phyloP scores from a whole-genome alignment of 2,113 vertebrate species.

The Rhizomys pruinosus region DNA sequence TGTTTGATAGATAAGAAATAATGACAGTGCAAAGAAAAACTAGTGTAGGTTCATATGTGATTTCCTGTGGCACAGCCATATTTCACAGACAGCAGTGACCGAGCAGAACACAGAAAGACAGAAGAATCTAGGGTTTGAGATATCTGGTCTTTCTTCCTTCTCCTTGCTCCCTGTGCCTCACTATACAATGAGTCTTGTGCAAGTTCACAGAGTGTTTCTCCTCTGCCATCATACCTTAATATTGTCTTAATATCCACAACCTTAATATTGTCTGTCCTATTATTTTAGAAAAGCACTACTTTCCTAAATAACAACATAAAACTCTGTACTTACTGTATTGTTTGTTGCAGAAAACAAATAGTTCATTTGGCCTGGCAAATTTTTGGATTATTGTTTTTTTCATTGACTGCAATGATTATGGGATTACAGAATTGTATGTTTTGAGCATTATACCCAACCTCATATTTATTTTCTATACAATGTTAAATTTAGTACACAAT shows the following conservation, averaged over 20 bases:
- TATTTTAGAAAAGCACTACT: neutral
- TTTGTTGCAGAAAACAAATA: neutral
- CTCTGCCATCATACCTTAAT: neutral
- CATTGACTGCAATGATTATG: neutral
- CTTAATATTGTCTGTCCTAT: neutral
- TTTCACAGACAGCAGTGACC: neutral
- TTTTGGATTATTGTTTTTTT: neutral
- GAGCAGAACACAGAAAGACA: neutral
- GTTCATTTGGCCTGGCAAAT: neutral
- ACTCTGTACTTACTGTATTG: neutral
- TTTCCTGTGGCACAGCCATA: neutral
- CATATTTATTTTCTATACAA: neutral
- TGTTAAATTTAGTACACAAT: neutral
- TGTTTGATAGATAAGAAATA: constrained; percentile 41
- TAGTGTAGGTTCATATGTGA: neutral
- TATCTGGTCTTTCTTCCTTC: too few relatives aligned
- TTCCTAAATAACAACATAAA: neutral
- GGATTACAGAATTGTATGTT: neutral
- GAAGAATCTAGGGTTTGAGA: fast-evolving
- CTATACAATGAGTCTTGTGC: neutral
- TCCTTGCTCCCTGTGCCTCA: neutral
- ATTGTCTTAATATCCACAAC: too few relatives aligned
- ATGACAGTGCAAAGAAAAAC: neutral
- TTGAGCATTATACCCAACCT: neutral
- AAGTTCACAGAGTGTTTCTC: neutral